phyloP scores from a whole-genome alignment of 2,797 vertebrate genomes.

The Sebastes variabilis region DNA sequence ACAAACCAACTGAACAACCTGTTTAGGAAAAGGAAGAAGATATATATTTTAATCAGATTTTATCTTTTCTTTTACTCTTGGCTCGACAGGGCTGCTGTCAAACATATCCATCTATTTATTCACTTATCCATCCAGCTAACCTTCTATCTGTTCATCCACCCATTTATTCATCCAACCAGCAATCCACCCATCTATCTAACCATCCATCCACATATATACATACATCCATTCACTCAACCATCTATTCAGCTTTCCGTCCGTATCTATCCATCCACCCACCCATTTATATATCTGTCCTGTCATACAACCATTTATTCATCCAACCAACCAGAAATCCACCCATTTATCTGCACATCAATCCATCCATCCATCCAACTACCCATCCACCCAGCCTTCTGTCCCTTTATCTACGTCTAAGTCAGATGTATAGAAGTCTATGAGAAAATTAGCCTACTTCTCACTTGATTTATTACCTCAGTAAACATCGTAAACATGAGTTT shows the following conservation, averaged over 20 bases:
- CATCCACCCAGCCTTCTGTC: not conserved
- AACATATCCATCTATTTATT: not conserved
- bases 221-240: not conserved
- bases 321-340: not conserved
- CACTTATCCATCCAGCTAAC: not conserved
- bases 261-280: not conserved
- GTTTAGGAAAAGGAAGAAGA: not conserved
- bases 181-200: not conserved
- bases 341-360: not conserved
- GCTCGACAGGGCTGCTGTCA: not conserved
- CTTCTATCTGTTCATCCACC: not conserved
- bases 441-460: not conserved
- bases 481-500: not conserved
- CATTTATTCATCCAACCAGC: not conserved
- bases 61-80: not conserved
- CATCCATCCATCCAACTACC: not conserved
- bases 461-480: not conserved
- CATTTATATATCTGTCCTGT: not conserved
- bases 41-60: slow-evolving; percentile 1
- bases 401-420: not conserved
- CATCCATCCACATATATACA: not conserved
- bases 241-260: not conserved
- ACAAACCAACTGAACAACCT: slow-evolving; percentile 3
- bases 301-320: not conserved
- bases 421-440: not conserved